phyloP scores from a whole-genome alignment of 2,888 invertebrate genomes.

The Venusia cambrica region DNA sequence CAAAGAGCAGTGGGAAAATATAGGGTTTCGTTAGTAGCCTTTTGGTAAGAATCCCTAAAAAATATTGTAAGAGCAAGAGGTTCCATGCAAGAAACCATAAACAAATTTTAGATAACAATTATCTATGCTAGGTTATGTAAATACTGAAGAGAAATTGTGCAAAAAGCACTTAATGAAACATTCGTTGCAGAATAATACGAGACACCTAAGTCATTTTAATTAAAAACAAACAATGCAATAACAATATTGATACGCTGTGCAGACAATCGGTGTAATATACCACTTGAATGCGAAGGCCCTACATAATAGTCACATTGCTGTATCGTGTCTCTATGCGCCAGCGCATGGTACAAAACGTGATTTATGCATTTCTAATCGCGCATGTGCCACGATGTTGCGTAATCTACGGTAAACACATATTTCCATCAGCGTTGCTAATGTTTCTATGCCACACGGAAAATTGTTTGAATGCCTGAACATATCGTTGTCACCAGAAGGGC shows the following conservation, averaged over 20 bases:
- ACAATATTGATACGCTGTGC: conserved; percentile 9
- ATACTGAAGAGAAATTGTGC: no score
- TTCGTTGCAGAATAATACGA: no score
- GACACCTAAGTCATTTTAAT: conserved; percentile 10
- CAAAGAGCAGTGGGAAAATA: no score
- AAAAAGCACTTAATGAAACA: no score
- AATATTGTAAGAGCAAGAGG: no score
- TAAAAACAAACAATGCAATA: conserved; percentile 8
- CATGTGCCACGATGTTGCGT: conserved; percentile 46
- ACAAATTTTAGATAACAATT: no score
- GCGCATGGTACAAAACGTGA: conserved; percentile 59
- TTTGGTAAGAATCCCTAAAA: no score
- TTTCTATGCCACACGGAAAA: conserved; percentile 34
- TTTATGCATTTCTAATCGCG: conserved; percentile 54
- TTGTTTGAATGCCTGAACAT: no score
- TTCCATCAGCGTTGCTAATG: conserved; percentile 31
- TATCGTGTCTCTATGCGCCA: conserved; percentile 35
- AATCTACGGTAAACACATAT: conserved; percentile 31
- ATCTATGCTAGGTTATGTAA: no score
- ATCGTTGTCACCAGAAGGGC: no score
- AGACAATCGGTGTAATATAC: conserved; percentile 22
- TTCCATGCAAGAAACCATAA: no score
- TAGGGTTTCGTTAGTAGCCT: no score
- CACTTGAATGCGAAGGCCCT: conserved; percentile 31
- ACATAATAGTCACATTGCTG: conserved; percentile 38